Evolutionary conservation across 1,140 invertebrate species (phyloP), one percentile per base, ranked within the genome.

Genomic region (Stegodyphus mimosarum): DNA sequence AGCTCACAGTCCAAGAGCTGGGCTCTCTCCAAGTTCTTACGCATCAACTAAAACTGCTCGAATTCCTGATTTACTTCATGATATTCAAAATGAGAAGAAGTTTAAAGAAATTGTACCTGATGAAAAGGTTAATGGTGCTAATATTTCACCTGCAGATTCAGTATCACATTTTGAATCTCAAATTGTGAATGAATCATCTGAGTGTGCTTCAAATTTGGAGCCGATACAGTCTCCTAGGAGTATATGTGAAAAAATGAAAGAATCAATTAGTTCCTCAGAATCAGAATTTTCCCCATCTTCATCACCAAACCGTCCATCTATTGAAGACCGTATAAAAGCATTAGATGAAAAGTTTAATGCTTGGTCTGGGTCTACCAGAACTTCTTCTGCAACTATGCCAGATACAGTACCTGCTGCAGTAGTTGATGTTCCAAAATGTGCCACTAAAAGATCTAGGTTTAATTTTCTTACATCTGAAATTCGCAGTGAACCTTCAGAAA

Each of bases 311-410:
- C 88, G 86, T 76, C 88, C 89, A 72, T 91, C 91, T 48, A 92
- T 98, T 74, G 96, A 98, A 88, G 96, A 98, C 89, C 92, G 97
- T 81, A 95, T 99, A 91, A 90, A 95, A 90, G 93, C 93, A 9
- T 92, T 99, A 15, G 97, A 98, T 90, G 97, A 98, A 90, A 97
- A 96, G 89, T 97, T 96, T 89, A 95, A 97, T 90, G 95, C 95
- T 83, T 97, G 96, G 95, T 95, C 94, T 11, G 89, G 90, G 48
- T 84, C 88, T 11, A 74, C 83, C 51, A 87, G 83, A 84, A 63
- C 87, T 60, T 80, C 78, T 66, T 18, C 86, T 70, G 49, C 88
- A 72, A 78, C 87, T 76, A 51, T 76, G 9, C 71, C 81, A 50
- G 81, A 86, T 76, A 85, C 87, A 73, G 74, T 87, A 72, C 87